These are phyloP conservation scores for Myopa testacea DNA, from an alignment of 2,888 invertebrate genomes.

Conservation along the genomic window DNA sequence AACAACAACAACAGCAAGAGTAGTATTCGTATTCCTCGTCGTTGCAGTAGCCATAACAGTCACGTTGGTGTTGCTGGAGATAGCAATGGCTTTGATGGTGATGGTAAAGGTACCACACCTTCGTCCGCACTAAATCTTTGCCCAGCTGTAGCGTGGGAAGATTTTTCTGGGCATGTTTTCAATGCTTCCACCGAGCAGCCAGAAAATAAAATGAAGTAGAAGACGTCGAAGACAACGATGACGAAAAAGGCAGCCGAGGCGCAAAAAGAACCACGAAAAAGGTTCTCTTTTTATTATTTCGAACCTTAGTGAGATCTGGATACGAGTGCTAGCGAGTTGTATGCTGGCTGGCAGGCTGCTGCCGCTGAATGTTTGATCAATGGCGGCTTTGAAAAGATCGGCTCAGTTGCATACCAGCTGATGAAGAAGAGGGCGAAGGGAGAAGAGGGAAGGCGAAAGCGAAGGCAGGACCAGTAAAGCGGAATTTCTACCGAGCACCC, in stretches of 20 bases:
- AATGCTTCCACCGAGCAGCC: conserved; percentile 17
- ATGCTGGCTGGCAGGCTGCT: conserved; percentile 7
- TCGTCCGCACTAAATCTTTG: conserved; percentile 42
- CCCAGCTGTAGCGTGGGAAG: conserved; percentile 66
- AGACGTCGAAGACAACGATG: conserved; percentile 1
- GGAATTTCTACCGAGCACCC: no score
- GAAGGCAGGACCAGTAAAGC: background rate
- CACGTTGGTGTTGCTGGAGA: conserved; percentile 2
- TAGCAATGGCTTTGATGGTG: conserved; percentile 1
- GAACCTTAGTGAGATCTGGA: conserved; percentile 19
- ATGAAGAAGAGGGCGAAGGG: background rate
- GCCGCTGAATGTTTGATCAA: conserved; percentile 29
- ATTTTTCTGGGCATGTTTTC: conserved; percentile 57
- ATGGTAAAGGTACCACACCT: conserved; percentile 37
- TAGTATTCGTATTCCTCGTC: background rate
- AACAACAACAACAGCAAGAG: conserved; percentile 19
- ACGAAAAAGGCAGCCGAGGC: conserved; percentile 34
- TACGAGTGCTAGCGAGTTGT: background rate
- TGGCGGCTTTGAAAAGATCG: conserved; percentile 29
- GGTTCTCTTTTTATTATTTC: conserved; percentile 33
- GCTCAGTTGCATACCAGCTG: background rate
- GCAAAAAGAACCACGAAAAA: conserved; percentile 42
- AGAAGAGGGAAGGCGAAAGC: background rate
- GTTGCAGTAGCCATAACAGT: background rate
- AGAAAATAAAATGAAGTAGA: conserved; percentile 25